A percentile compares a stretch with the other conserved stretches of the same genome.
phyloP scores from a whole-genome alignment of 2,113 vertebrate genomes.

The Tiliqua scincoides region DNA sequence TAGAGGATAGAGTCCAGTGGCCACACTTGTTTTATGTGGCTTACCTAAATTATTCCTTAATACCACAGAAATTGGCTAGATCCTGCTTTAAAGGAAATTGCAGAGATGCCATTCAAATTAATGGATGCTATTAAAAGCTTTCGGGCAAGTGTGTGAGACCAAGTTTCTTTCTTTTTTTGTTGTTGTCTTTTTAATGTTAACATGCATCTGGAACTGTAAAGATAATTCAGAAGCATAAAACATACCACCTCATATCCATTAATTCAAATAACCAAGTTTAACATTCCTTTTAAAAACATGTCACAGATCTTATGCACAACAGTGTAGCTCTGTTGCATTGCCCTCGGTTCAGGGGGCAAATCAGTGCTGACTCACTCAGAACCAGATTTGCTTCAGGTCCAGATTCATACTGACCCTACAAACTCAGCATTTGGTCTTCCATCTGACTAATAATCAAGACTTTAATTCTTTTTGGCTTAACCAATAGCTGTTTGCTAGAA shows the following conservation, averaged over 20 bases:
- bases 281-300: slow-evolving; percentile 27
- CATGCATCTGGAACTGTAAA: not conserved
- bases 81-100: not conserved
- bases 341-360: slow-evolving; percentile 3
- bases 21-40: not conserved
- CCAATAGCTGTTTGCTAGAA: slow-evolving; percentile 23
- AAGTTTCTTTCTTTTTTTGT: too few species aligned
- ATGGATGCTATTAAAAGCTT: not conserved
- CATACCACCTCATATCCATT: not conserved
- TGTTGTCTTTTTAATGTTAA: not conserved
- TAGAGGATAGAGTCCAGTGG: not conserved
- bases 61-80: too few species aligned
- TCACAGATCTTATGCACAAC: slow-evolving; percentile 13
- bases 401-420: slow-evolving; percentile 18
- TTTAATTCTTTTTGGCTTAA: slow-evolving; percentile 27
- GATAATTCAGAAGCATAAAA: not conserved
- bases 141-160: not conserved
- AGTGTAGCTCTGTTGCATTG: not conserved
- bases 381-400: not conserved
- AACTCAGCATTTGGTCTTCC: slow-evolving; percentile 9
- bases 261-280: not conserved
- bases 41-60: not conserved
- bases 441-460: not conserved
- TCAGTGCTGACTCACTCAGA: not conserved
- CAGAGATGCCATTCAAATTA: not conserved